These are phyloP conservation scores for Notothenia coriiceps DNA, from an alignment of 2,113 vertebrate genomes.

Conservation along the genomic window DNA sequence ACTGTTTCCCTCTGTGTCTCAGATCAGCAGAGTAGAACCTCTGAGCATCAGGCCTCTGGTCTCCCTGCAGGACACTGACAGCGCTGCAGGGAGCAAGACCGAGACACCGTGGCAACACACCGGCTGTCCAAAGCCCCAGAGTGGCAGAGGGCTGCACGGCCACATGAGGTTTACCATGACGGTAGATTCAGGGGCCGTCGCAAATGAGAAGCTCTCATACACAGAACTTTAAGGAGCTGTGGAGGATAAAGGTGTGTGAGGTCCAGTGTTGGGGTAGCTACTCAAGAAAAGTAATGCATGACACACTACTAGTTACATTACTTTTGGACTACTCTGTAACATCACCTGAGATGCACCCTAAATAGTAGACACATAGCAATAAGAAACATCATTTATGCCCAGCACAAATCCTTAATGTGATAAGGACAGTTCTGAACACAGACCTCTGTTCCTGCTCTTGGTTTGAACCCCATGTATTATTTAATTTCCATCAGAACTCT, in stretches of 20 bases:
- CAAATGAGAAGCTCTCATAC: conserved; percentile 23
- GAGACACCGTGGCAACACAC: conserved; percentile 11
- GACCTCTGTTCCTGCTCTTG: too few species aligned
- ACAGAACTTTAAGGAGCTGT: not conserved
- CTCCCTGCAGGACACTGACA: conserved; percentile 1
- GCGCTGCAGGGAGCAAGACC: conserved; percentile 31
- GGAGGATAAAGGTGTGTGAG: not conserved
- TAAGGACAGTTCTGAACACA: too few species aligned
- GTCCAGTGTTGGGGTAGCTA: too few species aligned
- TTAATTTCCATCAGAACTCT: too few species aligned
- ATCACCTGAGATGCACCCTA: too few species aligned
- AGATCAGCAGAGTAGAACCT: conserved; percentile 56
- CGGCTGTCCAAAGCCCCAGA: not conserved
- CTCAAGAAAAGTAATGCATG: too few species aligned
- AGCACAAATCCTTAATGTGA: too few species aligned
- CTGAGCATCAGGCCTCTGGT: conserved; percentile 1
- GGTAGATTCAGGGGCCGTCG: not conserved
- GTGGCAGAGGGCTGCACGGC: not conserved
- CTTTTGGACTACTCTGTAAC: too few species aligned
- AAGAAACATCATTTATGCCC: too few species aligned
- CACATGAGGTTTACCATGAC: conserved; percentile 36
- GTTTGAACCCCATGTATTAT: too few species aligned
- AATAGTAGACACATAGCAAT: too few species aligned
- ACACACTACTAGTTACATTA: too few species aligned
- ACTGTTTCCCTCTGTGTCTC: conserved; percentile 28